These are phyloP conservation scores for Tetramorium parvispinum DNA, from an alignment of 1,140 invertebrate species.

Conservation along the genomic window DNA sequence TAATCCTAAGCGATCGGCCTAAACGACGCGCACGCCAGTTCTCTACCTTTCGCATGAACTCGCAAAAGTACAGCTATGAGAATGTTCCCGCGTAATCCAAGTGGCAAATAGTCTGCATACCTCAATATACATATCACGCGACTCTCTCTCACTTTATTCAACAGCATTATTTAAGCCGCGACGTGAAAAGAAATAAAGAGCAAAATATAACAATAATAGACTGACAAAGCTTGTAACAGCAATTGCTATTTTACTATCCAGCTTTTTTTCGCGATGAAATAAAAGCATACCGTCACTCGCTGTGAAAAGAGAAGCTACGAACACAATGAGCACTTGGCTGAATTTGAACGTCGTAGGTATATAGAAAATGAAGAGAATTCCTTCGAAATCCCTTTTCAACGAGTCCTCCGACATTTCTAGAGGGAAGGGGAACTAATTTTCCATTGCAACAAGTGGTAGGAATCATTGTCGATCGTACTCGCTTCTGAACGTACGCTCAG, in stretches of 20 bases:
- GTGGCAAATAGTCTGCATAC: constrained; percentile 17
- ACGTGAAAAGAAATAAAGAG: background rate
- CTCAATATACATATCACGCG: background rate
- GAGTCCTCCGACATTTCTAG: background rate
- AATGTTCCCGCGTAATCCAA: constrained; percentile 19
- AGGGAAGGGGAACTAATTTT: constrained; percentile 29
- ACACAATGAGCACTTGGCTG: constrained; percentile 17
- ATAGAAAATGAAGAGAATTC: background rate
- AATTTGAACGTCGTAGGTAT: background rate
- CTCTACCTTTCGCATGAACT: constrained; percentile 1
- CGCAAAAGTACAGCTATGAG: background rate
- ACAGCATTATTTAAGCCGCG: background rate
- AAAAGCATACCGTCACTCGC: background rate
- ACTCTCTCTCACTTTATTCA: background rate
- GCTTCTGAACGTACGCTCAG: background rate
- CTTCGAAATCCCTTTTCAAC: constrained; percentile 23
- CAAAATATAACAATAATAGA: background rate
- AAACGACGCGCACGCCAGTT: background rate
- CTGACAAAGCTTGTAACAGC: background rate
- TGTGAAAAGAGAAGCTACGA: constrained; percentile 3
- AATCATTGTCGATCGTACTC: constrained; percentile 19
- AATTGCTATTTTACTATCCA: background rate
- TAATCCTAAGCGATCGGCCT: constrained; percentile 34
- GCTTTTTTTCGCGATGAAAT: background rate
- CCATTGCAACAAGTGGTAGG: constrained; percentile 46